Evolutionary conservation across 1,140 invertebrate species (phyloP).

Genomic region (Lordiphosa mommai): DNA sequence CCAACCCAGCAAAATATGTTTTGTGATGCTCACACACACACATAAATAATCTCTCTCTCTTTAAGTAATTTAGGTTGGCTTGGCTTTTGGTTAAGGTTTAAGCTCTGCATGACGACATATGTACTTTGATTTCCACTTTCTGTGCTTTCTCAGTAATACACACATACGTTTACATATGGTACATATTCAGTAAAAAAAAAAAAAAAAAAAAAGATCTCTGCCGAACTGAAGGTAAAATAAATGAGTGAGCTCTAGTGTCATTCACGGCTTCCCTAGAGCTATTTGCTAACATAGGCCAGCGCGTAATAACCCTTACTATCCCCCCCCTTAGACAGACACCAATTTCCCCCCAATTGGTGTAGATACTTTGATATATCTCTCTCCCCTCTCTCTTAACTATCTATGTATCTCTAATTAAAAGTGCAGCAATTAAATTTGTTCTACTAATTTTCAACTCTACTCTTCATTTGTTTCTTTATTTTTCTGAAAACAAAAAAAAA

Average conservation of each 20-base stretch:
- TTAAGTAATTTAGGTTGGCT: slow-evolving; percentile 17
- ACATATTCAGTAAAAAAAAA: too few species aligned
- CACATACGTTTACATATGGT: too few species aligned
- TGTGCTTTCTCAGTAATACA: too few species aligned
- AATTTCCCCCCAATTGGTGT: too few species aligned
- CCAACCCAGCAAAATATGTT: neutral
- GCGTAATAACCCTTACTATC: too few species aligned
- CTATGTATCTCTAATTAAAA: slow-evolving; percentile 36
- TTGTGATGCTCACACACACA: slow-evolving; percentile 8
- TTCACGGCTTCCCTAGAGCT: too few species aligned
- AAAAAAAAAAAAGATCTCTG: too few species aligned
- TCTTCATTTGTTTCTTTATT: slow-evolving; percentile 61
- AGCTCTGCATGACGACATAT: slow-evolving; percentile 14
- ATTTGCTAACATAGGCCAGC: too few species aligned
- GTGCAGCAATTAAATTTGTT: slow-evolving; percentile 38
- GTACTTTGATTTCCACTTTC: too few species aligned
- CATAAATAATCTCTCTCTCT: neutral
- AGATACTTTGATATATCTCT: neutral
- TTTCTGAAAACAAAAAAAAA: slow-evolving; percentile 30
- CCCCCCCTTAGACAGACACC: too few species aligned
- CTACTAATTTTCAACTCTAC: slow-evolving; percentile 70
- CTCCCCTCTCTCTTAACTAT: slow-evolving; percentile 31
- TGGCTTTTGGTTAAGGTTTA: slow-evolving; percentile 26
- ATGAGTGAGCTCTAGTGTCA: too few species aligned
- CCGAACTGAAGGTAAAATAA: too few species aligned